Conservation (phyloP, 2,888 invertebrate species). For the Phoenoteleia sp. region DNA sequence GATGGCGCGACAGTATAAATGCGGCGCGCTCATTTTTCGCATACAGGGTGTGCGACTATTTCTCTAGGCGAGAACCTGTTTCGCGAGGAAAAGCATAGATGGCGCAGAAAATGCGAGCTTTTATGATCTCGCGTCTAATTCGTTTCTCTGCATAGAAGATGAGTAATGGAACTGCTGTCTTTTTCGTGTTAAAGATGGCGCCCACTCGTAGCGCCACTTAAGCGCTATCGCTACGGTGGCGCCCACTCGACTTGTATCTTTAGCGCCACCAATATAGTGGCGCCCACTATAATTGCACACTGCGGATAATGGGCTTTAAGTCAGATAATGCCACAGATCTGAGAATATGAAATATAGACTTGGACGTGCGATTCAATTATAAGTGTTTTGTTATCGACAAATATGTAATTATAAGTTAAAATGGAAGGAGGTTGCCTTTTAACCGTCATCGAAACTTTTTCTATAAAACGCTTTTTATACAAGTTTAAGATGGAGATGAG, state of each 20-base stretch:
- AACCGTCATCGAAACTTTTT: too few species aligned
- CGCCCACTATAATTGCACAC: conserved; percentile 64
- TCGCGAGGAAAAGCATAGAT: not conserved
- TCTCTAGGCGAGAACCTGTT: not conserved
- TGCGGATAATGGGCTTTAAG: conserved; percentile 44
- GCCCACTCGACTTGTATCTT: conserved; percentile 63
- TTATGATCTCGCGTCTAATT: not conserved
- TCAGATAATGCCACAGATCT: conserved; percentile 51
- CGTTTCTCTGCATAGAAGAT: conserved; percentile 12
- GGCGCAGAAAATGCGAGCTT: not conserved
- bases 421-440: too few species aligned
- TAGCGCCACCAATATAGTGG: conserved; percentile 62
- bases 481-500: too few species aligned
- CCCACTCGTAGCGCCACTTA: conserved; percentile 67
- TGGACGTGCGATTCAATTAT: conserved; percentile 53
- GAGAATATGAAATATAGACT: conserved; percentile 55
- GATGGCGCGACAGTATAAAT: conserved; percentile 25
- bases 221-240: conserved; percentile 63
- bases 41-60: conserved; percentile 16
- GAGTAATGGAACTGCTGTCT: conserved; percentile 30
- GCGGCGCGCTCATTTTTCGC: conserved; percentile 11
- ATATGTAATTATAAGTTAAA: too few species aligned
- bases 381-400: conserved; percentile 45
- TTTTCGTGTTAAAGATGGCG: conserved; percentile 54
- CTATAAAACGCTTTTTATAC: too few species aligned